phyloP scores from a whole-genome alignment of 1,140 invertebrate species.

The Mercenaria mercenaria region DNA sequence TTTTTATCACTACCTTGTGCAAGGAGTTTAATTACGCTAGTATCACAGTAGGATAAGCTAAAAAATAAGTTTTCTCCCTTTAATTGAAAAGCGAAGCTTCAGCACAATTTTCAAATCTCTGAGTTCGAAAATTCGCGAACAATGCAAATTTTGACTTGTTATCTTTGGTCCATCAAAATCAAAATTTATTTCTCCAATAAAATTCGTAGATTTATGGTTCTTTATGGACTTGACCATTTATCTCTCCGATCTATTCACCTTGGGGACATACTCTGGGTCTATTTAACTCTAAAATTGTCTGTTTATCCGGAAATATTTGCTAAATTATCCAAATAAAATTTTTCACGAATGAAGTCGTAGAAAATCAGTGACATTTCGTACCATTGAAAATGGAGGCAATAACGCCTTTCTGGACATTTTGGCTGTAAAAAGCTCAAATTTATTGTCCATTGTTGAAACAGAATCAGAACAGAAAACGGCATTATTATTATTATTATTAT shows the following conservation, averaged over 20 bases:
- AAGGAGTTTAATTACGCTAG: no score
- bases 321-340: slow-evolving; percentile 21
- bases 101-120: no score
- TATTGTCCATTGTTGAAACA: no score
- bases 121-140: neutral
- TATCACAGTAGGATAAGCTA: no score
- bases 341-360: neutral
- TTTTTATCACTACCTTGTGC: no score
- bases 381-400: neutral
- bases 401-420: neutral
- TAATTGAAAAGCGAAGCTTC: no score
- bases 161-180: neutral
- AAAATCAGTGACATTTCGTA: neutral
- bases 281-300: neutral
- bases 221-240: neutral
- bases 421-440: no score
- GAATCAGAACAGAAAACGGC: no score
- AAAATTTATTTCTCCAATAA: slow-evolving; percentile 36
- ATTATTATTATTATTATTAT: no score
- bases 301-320: slow-evolving; percentile 26
- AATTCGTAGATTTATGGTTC: slow-evolving; percentile 17
- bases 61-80: no score
- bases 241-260: slow-evolving; percentile 16
- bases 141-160: slow-evolving; percentile 20
- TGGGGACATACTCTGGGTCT: neutral